Evolutionary conservation across 2,888 invertebrate species (phyloP).

Genomic region (Stegophylla sp.): DNA sequence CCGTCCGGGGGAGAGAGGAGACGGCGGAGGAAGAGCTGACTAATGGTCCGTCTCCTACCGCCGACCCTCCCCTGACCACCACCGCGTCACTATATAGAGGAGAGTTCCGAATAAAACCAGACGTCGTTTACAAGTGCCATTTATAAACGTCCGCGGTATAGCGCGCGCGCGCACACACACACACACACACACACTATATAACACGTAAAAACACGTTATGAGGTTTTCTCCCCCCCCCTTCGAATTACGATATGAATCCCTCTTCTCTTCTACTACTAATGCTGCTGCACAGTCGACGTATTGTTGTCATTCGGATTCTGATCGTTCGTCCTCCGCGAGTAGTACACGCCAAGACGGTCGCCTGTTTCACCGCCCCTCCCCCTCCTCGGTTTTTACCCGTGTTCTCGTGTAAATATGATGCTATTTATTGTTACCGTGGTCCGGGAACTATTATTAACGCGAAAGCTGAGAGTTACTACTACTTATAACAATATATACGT

Average conservation of each 20-base stretch:
- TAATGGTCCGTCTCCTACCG: conserved; percentile 19
- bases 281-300: not conserved
- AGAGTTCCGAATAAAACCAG: conserved; percentile 44
- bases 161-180: too few species aligned
- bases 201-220: conserved; percentile 19
- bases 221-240: conserved; percentile 8
- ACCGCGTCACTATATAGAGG: too few species aligned
- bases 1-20: too few species aligned
- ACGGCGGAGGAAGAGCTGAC: conserved; percentile 30
- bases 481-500: too few species aligned
- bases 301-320: not conserved
- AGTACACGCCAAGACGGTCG: too few species aligned
- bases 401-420: not conserved
- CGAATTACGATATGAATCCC: conserved; percentile 6
- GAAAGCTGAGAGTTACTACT: conserved; percentile 21
- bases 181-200: too few species aligned
- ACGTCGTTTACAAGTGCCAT: conserved; percentile 52
- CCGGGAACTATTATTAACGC: conserved; percentile 19
- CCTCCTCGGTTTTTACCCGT: not conserved
- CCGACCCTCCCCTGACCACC: not conserved
- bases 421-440: not conserved
- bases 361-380: not conserved
- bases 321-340: not conserved
- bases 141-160: conserved; percentile 44
- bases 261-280: not conserved